phyloP scores from a whole-genome alignment of 2,113 vertebrate species.

The Ibidorhyncha struthersii region DNA sequence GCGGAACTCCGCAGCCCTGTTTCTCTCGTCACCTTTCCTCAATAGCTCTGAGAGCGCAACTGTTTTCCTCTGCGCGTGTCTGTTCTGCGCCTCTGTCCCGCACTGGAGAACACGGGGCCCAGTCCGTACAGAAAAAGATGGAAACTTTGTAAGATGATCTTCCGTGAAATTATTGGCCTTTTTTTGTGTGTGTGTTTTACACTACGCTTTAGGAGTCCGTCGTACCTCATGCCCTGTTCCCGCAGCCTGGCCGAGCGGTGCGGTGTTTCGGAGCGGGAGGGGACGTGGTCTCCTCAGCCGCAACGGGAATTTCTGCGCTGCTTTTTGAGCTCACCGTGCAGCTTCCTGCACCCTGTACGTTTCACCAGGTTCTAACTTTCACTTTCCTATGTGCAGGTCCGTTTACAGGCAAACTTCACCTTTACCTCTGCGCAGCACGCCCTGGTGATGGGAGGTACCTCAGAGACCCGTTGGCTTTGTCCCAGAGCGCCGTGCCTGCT shows the following conservation, averaged over 20 bases:
- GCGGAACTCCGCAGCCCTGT: neutral
- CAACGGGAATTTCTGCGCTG: too few species aligned
- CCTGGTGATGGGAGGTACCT: too few species aligned
- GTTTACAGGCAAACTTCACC: too few species aligned
- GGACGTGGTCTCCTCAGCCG: neutral
- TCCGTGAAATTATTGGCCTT: neutral
- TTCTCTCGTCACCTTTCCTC: neutral
- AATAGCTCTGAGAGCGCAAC: fast-evolving
- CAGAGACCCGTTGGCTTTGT: too few species aligned
- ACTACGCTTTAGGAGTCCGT: fast-evolving
- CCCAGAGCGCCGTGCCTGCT: too few species aligned
- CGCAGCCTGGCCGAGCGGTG: neutral
- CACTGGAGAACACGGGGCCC: neutral
- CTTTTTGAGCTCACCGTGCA: neutral
- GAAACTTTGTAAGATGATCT: neutral
- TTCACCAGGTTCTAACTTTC: too few species aligned
- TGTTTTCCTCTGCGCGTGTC: neutral
- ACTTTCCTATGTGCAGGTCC: too few species aligned
- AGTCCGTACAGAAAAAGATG: fast-evolving
- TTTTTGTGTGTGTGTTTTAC: neutral
- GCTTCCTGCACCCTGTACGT: fast-evolving
- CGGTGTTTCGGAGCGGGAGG: neutral
- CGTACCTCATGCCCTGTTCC: fast-evolving
- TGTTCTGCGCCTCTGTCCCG: fast-evolving
- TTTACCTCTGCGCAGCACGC: too few species aligned